Evolutionary conservation across 2,888 invertebrate species (phyloP).

Genomic region (Meiosimyza decipiens): DNA sequence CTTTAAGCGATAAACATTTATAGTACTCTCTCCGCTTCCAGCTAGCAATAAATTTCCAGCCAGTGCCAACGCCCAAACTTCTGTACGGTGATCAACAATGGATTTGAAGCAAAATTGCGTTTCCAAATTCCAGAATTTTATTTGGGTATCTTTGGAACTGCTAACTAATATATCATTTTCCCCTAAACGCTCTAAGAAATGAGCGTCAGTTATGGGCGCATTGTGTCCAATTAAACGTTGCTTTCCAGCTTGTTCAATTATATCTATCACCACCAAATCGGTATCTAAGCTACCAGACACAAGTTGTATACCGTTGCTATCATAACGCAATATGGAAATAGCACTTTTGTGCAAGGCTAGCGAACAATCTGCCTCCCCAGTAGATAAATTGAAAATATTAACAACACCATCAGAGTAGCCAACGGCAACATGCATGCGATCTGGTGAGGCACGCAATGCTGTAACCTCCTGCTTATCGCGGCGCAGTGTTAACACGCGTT

Average conservation of each 20-base stretch:
- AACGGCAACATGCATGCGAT: conserved; percentile 83
- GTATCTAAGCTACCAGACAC: conserved; percentile 92
- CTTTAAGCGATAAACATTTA: conserved; percentile 85
- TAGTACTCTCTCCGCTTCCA: conserved; percentile 85
- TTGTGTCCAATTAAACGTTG: conserved; percentile 93
- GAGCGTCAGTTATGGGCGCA: conserved; percentile 84
- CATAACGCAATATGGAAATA: conserved; percentile 85
- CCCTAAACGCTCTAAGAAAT: conserved; percentile 72
- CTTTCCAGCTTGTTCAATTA: conserved; percentile 90
- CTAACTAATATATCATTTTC: conserved; percentile 74
- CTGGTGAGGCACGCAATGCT: conserved; percentile 79
- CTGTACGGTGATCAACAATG: conserved; percentile 86
- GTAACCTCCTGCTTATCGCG: conserved; percentile 87
- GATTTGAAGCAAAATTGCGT: conserved; percentile 97
- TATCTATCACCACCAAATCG: conserved; percentile 94
- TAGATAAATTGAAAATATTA: conserved; percentile 82
- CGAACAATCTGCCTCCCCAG: conserved; percentile 73
- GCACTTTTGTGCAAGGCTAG: conserved; percentile 85
- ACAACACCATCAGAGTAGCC: conserved; percentile 93
- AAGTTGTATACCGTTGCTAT: conserved; percentile 83
- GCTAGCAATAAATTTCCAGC: conserved; percentile 86
- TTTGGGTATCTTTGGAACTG: conserved; percentile 91
- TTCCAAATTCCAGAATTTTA: conserved; percentile 97
- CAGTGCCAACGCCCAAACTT: conserved; percentile 88
- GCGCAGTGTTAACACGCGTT: conserved; percentile 79